A percentile compares a stretch with the other conserved stretches of the same genome.
Conservation (phyloP, 2,888 invertebrate species). For the Ditula angustiorana region DNA sequence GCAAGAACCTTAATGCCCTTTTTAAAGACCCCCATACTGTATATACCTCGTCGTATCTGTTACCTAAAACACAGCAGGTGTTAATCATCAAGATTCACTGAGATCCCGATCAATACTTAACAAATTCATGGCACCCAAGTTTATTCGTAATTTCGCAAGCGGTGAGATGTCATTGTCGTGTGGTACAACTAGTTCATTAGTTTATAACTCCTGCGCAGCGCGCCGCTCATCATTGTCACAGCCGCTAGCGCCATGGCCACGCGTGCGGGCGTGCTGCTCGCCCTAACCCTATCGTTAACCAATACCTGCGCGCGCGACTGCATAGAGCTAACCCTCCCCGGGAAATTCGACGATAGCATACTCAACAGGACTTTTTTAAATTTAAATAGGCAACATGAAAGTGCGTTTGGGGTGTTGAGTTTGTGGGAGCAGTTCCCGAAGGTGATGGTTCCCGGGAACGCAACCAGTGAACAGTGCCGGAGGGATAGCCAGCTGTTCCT, state of each 20-base stretch:
- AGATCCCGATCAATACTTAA: background rate
- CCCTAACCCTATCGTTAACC: conserved; percentile 54
- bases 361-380: conserved; percentile 70
- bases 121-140: conserved; percentile 8
- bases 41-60: no score
- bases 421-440: conserved; percentile 75
- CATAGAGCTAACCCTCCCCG: conserved; percentile 72
- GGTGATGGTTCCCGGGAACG: conserved; percentile 76
- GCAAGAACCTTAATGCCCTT: no score
- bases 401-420: conserved; percentile 66
- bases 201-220: conserved; percentile 38
- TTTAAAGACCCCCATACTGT: no score
- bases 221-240: conserved; percentile 63
- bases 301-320: conserved; percentile 68
- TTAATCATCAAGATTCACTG: background rate
- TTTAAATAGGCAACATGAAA: conserved; percentile 63
- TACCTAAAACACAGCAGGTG: no score
- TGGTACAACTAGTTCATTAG: conserved; percentile 33
- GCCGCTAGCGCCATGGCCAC: conserved; percentile 72
- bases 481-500: conserved; percentile 71
- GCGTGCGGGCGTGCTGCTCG: conserved; percentile 74
- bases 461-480: conserved; percentile 77
- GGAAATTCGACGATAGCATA: conserved; percentile 62
- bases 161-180: conserved; percentile 35
- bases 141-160: conserved; percentile 12